Evolutionary conservation across 2,888 invertebrate genomes (phyloP).

Genomic region (Bellardia bayeri): DNA sequence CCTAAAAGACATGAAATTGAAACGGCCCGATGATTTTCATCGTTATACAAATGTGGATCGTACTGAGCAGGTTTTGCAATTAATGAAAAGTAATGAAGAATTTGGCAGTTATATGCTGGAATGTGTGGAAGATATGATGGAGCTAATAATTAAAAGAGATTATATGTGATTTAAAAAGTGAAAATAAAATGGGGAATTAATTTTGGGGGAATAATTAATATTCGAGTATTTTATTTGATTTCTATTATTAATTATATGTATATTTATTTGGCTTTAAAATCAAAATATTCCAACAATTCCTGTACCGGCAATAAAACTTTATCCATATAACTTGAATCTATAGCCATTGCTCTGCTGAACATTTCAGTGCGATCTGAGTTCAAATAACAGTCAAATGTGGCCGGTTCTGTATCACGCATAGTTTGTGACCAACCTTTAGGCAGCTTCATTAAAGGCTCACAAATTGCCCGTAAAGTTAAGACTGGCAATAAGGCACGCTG

Average conservation of each 20-base stretch:
- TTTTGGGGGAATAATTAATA: too few relatives aligned
- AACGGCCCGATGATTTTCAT: slow-evolving; percentile 81
- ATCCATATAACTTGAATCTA: slow-evolving; percentile 80
- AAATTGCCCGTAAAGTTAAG: slow-evolving; percentile 81
- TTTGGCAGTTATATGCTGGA: slow-evolving; percentile 77
- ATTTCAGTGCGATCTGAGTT: slow-evolving; percentile 83
- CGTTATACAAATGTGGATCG: slow-evolving; percentile 82
- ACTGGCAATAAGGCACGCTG: slow-evolving; percentile 80
- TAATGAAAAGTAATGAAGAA: slow-evolving; percentile 75
- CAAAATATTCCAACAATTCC: slow-evolving; percentile 79
- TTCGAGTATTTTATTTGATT: background rate
- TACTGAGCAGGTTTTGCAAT: slow-evolving; percentile 74
- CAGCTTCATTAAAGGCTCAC: slow-evolving; percentile 82
- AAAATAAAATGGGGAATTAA: background rate
- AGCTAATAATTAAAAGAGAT: slow-evolving; percentile 55
- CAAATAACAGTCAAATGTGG: slow-evolving; percentile 82
- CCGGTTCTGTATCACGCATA: slow-evolving; percentile 80
- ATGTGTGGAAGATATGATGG: slow-evolving; percentile 79
- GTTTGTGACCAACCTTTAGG: slow-evolving; percentile 80
- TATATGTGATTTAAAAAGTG: background rate
- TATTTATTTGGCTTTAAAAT: slow-evolving; percentile 53
- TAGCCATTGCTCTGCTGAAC: slow-evolving; percentile 80
- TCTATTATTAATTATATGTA: background rate
- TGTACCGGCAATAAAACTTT: slow-evolving; percentile 79
- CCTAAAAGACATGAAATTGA: slow-evolving; percentile 79